Conservation (phyloP, 2,113 vertebrate genomes). For the Chloropsis hardwickii region DNA sequence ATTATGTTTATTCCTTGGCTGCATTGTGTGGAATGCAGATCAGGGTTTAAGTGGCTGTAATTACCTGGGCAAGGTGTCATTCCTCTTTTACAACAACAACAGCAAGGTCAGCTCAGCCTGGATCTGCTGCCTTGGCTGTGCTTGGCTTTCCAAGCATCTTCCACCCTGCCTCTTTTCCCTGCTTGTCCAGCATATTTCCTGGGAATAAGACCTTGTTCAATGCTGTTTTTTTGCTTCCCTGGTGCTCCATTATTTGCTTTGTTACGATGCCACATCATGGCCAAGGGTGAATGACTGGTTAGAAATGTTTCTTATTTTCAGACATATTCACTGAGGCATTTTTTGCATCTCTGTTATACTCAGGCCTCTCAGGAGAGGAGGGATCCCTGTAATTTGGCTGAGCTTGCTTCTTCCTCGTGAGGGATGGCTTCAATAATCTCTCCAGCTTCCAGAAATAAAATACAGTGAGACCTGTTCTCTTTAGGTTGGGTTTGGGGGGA, state of each 20-base stretch:
- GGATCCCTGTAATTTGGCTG: neutral
- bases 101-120: neutral
- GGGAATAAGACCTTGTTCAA: neutral
- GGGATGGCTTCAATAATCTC: neutral
- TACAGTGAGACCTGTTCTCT: neutral
- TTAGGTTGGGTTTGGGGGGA: neutral
- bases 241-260: neutral
- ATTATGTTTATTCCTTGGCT: slow-evolving; percentile 21
- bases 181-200: neutral
- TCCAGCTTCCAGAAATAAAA: neutral
- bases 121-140: neutral
- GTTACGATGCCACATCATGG: neutral
- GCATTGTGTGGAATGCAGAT: slow-evolving; percentile 30
- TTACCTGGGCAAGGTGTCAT: neutral
- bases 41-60: slow-evolving; percentile 20
- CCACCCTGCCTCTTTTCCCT: neutral
- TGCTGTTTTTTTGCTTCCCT: neutral
- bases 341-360: neutral
- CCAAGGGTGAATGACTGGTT: neutral
- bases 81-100: neutral
- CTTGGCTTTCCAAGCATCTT: neutral
- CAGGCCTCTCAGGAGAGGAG: neutral
- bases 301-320: neutral
- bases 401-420: neutral
- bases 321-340: neutral